These are phyloP conservation scores for Terrapene triunguis DNA, from an alignment of 2,113 vertebrate genomes.

Conservation along the genomic window DNA sequence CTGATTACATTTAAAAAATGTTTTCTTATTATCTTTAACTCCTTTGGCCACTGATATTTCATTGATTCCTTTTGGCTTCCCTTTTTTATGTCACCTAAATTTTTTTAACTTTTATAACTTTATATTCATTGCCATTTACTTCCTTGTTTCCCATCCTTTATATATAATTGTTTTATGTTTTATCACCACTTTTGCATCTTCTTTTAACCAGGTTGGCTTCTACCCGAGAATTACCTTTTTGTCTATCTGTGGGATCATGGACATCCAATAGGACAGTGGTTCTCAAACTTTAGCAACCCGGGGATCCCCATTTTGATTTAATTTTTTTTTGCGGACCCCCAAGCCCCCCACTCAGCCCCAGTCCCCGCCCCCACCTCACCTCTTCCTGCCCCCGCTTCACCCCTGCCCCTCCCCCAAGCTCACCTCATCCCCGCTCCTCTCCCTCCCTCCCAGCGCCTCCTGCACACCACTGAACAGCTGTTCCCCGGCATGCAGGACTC, in stretches of 20 bases:
- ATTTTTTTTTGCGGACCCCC: too few relatives aligned
- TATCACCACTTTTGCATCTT: too few relatives aligned
- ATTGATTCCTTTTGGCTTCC: not conserved
- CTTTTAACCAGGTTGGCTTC: not conserved
- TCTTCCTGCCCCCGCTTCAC: too few relatives aligned
- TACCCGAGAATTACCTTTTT: not conserved
- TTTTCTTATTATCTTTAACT: not conserved
- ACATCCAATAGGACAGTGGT: not conserved
- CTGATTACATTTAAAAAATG: not conserved
- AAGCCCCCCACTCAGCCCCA: too few relatives aligned
- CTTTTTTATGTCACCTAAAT: not conserved
- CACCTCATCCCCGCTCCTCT: too few relatives aligned
- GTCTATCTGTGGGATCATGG: not conserved
- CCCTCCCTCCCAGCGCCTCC: too few relatives aligned
- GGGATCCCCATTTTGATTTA: too few relatives aligned
- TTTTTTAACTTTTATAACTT: not conserved
- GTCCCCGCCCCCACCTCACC: too few relatives aligned
- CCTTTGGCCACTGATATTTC: not conserved
- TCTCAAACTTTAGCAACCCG: too few relatives aligned
- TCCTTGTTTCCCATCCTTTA: not conserved
- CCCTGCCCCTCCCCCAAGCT: too few relatives aligned
- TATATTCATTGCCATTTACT: not conserved
- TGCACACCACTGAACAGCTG: too few relatives aligned
- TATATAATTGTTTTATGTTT: not conserved
- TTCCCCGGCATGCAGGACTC: too few relatives aligned